Evolutionary conservation across 2,888 invertebrate species (phyloP).

Genomic region (Dynastes grantii): DNA sequence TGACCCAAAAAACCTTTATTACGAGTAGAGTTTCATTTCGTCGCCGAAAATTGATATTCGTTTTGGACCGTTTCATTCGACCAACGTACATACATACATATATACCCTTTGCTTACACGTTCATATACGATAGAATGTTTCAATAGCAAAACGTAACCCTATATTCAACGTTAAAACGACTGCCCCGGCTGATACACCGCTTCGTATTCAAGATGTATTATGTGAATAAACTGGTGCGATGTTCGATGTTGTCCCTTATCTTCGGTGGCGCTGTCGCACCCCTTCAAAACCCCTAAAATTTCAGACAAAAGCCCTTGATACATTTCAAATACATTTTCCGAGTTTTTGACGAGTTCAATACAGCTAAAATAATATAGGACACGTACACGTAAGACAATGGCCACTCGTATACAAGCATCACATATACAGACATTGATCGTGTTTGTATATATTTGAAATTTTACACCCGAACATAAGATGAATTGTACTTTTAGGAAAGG

Average conservation of each 20-base stretch:
- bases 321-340: conserved; percentile 41
- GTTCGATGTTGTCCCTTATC: conserved; percentile 33
- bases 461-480: conserved; percentile 30
- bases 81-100: neutral
- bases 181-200: neutral
- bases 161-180: conserved; percentile 45
- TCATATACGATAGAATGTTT: conserved; percentile 10
- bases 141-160: conserved; percentile 46
- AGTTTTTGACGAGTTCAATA: conserved; percentile 44
- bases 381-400: conserved; percentile 15
- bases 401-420: neutral
- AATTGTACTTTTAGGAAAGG: conserved; percentile 19
- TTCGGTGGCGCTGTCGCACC: neutral
- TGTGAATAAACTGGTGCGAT: conserved; percentile 38
- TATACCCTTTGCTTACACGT: neutral
- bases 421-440: neutral
- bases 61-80: conserved; percentile 23
- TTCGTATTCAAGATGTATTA: conserved; percentile 28
- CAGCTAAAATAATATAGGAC: neutral
- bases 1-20: conserved; percentile 28
- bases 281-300: neutral
- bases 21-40: conserved; percentile 24
- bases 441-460: conserved; percentile 22
- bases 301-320: conserved; percentile 40
- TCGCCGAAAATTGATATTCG: conserved; percentile 25